Evolutionary conservation across 2,888 invertebrate species (phyloP), one percentile per base, ranked within the genome.

Genomic region (Griposia aprilina): DNA sequence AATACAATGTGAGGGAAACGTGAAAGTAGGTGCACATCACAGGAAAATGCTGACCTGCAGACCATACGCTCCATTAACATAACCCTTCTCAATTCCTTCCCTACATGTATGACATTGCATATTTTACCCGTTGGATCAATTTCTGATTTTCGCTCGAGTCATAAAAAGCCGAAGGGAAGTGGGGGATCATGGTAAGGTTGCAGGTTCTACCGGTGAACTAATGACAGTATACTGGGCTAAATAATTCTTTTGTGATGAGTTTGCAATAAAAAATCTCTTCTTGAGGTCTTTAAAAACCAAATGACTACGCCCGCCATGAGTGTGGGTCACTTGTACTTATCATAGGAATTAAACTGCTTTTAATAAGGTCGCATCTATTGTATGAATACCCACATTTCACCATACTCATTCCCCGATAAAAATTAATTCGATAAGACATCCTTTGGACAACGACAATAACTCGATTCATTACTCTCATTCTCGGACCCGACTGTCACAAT

Each of bases 51-150:
- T 73, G 72, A 70, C 57, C 30, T 17, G 17, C 1, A 70, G 50
- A 60, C 55, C 60, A 83, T 74, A 36, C 55, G 30, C 75, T 76
- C 84, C 86, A 86, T 83, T 83, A 83, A 86, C 79, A 76, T 62
- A 74, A 86, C 86, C 84, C 86, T 86, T 74, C 73, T 83, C 86
- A 76, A 76, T 57, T 57, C n/a, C 70, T 78, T 50, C 57, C 80
- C 23, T 75, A 26, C 13, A 36, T 57, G 62, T 67, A 74, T 86
- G 86, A 83, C 86, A 55, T 70, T 71, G 83, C 86, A 80, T 70
- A 79, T 79, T 86, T 76, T 73, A 36, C 41, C 50, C 69, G 13
- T 63, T 69, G 30, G 63, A 67, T 67, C 69, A 77, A 66, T 77
- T 77, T 68, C 36, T 66, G 69, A 80, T 82, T 66, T 79, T 82